Evolutionary conservation across 2,888 invertebrate genomes (phyloP), one percentile per base, ranked within the genome.

Genomic region (Frankliniella fusca): DNA sequence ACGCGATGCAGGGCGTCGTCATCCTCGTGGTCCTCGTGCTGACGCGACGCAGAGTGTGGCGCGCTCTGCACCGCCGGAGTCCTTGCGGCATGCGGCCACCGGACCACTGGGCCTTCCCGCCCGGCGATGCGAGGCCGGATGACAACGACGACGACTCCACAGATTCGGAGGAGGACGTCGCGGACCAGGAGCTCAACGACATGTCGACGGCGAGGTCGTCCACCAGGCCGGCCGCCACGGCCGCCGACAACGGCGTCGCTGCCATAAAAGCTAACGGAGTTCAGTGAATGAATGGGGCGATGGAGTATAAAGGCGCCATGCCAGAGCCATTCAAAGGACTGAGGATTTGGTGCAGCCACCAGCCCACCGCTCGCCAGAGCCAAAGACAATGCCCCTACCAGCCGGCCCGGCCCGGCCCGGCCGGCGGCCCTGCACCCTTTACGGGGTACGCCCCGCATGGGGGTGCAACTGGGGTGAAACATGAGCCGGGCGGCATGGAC

Each of bases 1-100:
- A 93, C 87, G 87, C 89, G 0, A 87, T 92, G 9, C 92, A 92
- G 88, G 93, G 93, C 0, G 85, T 91, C n/a, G 84, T 92, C 76
- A 91, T 92, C 84, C 89, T 89, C 85, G 82, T 89, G 18, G 84
- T 89, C 12, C 84, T 88, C 80, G 87, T 88, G 11, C 88, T 85
- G 86, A 90, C 84, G 86, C 89, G 86, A 85, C 91, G 87, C 86
- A 90, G 85, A 88, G 92, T 87, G 86, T 90, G 86, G 83, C 91
- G 86, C 87, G 90, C 87, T 0, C 81, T 89, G 81, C 87, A 87
- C 0, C 86, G 86, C 38, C 87, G 86, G 82, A 85, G 83, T 80
- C 87, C 88, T 3, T 87, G 86, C 82, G 88, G 88, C 10, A 85
- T 87, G 18, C 84, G 82, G 3, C 87, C 88, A 80, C 89, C 89